Base-by-base conservation (phyloP, 2,113 vertebrate species). In the Pimephales promelas region DNA sequence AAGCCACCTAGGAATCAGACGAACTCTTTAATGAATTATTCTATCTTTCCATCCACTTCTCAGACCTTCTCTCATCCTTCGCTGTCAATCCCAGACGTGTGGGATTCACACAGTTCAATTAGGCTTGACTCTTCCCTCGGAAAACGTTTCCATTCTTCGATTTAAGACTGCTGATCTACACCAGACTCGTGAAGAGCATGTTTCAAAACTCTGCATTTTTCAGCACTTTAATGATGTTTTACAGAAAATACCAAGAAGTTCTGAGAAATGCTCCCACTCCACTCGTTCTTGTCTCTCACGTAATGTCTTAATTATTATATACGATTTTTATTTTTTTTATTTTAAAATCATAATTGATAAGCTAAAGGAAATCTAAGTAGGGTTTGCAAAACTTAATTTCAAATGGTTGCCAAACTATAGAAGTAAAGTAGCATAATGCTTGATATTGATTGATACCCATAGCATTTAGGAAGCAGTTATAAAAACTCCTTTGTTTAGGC, bases 61-160 rank as follows among this genome's bases (percentile, higher is more conserved):
- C 59, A 3, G 24, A n/a, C 3, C 45, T 31, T 83, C 59, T 22
- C 54, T 59, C 52, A 43, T 16, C 31, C 40, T 8, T 8, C 31
- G 34, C 86, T 71, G 83, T 84, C 84, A 82, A 34, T 77, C 73
- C 62, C 82, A 85, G 61, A 61, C 64, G 83, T 75, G 70, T 76
- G 72, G 79, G 79, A 52, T 83, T 85, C 70, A 86, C 84, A 74
- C 82, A 74, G 79, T 85, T 89, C 87, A 88, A 89, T 89, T 88
- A 86, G 83, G 83, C 79, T 86, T 80, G 64, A 82, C 79, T 86
- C 78, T 59, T 80, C 76, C 82, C 71, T n/a, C n/a, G n/a, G n/a
- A n/a, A n/a, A n/a, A 68, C 45, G 59, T 77, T 84, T 84, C 71
- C 28, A 31, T 83, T 81, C 64, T 87, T 43, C 66, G 74, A 83